These are phyloP conservation scores for Typhlichthys eigenmanni DNA, from an alignment of 2,797 vertebrate genomes.

Conservation along the genomic window DNA sequence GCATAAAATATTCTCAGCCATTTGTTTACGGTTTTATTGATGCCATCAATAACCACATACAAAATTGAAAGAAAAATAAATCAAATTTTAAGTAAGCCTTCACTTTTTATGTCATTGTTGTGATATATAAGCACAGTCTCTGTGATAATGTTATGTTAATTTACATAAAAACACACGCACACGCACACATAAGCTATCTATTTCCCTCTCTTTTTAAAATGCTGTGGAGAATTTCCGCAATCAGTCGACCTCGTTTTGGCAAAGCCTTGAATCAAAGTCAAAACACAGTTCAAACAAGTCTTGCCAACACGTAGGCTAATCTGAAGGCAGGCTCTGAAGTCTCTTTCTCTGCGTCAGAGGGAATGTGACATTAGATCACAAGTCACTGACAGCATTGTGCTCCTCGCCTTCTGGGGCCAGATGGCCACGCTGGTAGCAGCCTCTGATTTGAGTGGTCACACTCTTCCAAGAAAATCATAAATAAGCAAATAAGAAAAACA, in stretches of 20 bases:
- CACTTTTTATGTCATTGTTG: neutral
- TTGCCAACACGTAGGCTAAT: slow-evolving; percentile 57
- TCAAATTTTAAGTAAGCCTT: neutral
- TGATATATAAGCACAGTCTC: too few relatives aligned
- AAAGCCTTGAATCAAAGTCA: slow-evolving; percentile 59
- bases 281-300: slow-evolving; percentile 46
- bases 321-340: slow-evolving; percentile 63
- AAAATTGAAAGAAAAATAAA: too few relatives aligned
- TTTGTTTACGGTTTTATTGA: too few relatives aligned
- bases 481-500: slow-evolving; percentile 30
- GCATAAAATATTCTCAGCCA: too few relatives aligned
- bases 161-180: neutral
- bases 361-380: slow-evolving; percentile 61
- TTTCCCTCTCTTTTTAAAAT: neutral
- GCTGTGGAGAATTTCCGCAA: slow-evolving; percentile 50
- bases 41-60: too few relatives aligned
- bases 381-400: slow-evolving; percentile 1
- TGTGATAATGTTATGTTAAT: too few relatives aligned
- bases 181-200: neutral
- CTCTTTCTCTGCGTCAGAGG: slow-evolving; percentile 39
- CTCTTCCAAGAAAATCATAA: slow-evolving; percentile 36
- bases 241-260: slow-evolving; percentile 51
- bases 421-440: slow-evolving; percentile 6
- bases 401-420: slow-evolving; percentile 30
- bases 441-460: slow-evolving; percentile 29